Percentiles rank a stretch among this genome's conserved stretches.
Conservation (phyloP, 2,888 invertebrate genomes). For the Tipula lateralis region DNA sequence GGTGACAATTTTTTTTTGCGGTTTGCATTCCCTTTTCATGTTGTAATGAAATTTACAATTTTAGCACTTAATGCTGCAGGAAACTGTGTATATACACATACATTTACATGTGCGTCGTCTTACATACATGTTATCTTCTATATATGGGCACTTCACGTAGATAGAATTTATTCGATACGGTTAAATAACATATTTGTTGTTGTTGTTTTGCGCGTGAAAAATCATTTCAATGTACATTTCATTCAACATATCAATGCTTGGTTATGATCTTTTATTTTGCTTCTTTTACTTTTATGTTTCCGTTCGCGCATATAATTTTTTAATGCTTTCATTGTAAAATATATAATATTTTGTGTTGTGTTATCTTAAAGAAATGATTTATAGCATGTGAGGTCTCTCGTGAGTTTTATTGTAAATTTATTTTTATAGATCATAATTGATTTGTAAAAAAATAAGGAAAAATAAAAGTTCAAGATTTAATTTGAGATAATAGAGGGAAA, state of each 20-base stretch:
- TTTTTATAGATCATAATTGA: not conserved
- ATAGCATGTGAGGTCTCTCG: not conserved
- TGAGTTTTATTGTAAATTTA: not conserved
- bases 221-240: not conserved
- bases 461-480: not conserved
- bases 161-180: not conserved
- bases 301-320: not conserved
- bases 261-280: not conserved
- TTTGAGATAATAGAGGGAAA: not conserved
- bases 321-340: not conserved
- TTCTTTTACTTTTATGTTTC: slow-evolving; percentile 1
- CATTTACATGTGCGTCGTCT: not conserved
- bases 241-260: slow-evolving; percentile 3
- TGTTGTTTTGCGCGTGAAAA: not conserved
- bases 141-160: not conserved
- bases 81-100: too few species aligned
- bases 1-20: not conserved
- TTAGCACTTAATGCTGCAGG: slow-evolving; percentile 3
- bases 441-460: not conserved
- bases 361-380: slow-evolving; percentile 3
- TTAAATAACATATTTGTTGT: not conserved
- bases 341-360: not conserved
- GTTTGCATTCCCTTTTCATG: not conserved
- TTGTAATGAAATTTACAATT: not conserved
- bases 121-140: not conserved